phyloP scores from a whole-genome alignment of 2,888 invertebrate genomes.

The Torymus aiolomorphi region DNA sequence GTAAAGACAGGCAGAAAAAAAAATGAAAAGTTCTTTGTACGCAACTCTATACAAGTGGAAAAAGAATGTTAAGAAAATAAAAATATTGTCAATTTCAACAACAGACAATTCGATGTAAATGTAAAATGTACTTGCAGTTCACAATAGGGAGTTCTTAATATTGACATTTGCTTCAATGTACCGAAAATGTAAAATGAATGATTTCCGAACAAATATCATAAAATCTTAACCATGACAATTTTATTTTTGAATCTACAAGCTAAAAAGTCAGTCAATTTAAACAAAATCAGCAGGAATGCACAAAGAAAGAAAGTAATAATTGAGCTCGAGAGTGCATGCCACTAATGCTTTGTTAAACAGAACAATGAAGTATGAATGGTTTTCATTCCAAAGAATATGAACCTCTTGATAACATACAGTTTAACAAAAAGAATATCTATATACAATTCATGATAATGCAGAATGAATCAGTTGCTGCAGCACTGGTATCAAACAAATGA shows the following conservation, averaged over 20 bases:
- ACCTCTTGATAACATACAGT: constrained; percentile 46
- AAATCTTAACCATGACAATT: constrained; percentile 48
- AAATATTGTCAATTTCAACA: constrained; percentile 47
- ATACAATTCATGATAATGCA: constrained; percentile 37
- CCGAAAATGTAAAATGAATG: constrained; percentile 27
- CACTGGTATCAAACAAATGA: constrained; percentile 63
- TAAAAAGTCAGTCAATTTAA: constrained; percentile 55
- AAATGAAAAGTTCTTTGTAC: constrained; percentile 11
- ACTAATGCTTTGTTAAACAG: constrained; percentile 48
- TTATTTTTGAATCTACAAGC: constrained; percentile 53
- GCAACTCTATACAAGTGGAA: constrained; percentile 33
- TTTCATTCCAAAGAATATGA: constrained; percentile 51
- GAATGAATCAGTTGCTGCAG: constrained; percentile 63
- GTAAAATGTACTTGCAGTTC: constrained; percentile 23
- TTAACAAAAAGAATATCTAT: constrained; percentile 47
- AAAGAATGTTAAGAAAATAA: constrained; percentile 32
- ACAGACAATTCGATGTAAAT: constrained; percentile 40
- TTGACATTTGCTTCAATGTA: constrained; percentile 34
- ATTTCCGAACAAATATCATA: constrained; percentile 24
- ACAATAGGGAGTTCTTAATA: constrained; percentile 21
- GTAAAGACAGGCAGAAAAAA: constrained; percentile 9
- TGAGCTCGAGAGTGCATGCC: constrained; percentile 45
- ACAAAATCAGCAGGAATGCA: constrained; percentile 38
- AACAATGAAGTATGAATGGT: constrained; percentile 42
- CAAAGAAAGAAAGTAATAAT: constrained; percentile 40